Evolutionary conservation across 2,113 vertebrate genomes (phyloP), one percentile per base, ranked within the genome.

Genomic region (Oryzias curvinotus): DNA sequence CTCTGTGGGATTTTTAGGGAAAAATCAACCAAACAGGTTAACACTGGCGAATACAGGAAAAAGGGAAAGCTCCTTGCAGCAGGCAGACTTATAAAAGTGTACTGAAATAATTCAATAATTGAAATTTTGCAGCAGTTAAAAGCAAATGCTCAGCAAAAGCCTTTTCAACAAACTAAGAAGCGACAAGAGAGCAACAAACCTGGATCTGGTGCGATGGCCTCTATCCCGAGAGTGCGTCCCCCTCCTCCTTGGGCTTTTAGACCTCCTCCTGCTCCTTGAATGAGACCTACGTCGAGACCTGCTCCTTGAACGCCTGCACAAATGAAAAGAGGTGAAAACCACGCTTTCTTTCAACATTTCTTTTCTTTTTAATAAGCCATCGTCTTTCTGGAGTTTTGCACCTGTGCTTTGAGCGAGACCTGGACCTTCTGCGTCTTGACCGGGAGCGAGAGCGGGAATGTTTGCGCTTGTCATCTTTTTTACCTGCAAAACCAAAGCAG

Each of bases 381-480:
- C 36, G 10, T 36, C 36, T 36, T 7, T 36, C 7, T 36, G 30
- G 7, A 36, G 2, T 36, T 36, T 2, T 36, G 36, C 52, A 98
- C 97, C 96, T 94, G 90, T 98, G 96, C 75, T 94, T 94, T 8
- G 97, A 98, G 57, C 95, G 95, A 36, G 97, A 98, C 46, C 94
- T 93, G 14, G 97, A 95, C 47, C 97, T 93, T 66, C 94, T 93
- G 67, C 96, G 94, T 14, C 96, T 90, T 0, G 97, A 98, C 46
- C 96, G 89, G 0, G 97, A 98, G 49, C 94, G 94, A 0, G 97
- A 98, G 54, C 94, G 92, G 0, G 96, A 97, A 85, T 95, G 96
- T 75, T 97, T 97, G 68, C 95, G 91, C 70, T 98, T 99, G 66
- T 98, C 95, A 63, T 99, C 96, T 75, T 98, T 99, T 83, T 98